These are phyloP conservation scores for Tetragonula carbonaria DNA, from an alignment of 2,888 invertebrate genomes.

Conservation along the genomic window DNA sequence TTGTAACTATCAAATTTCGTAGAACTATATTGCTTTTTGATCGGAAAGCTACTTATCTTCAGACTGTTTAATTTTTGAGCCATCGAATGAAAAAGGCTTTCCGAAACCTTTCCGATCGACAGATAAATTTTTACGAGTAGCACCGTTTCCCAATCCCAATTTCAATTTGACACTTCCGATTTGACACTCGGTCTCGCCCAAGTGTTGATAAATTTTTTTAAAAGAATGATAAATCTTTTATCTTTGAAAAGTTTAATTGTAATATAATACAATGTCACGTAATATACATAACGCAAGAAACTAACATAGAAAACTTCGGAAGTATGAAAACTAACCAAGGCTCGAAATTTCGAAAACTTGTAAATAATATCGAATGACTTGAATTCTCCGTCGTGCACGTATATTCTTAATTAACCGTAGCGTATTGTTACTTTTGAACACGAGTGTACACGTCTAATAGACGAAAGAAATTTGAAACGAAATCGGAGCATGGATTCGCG, in stretches of 20 bases:
- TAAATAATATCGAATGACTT: neutral
- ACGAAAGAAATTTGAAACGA: neutral
- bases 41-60: neutral
- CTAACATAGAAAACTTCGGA: too few species aligned
- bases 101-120: neutral
- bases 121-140: neutral
- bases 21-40: neutral
- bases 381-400: neutral
- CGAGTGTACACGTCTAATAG: neutral
- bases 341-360: neutral
- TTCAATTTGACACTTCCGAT: neutral
- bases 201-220: neutral
- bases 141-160: neutral
- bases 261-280: too few species aligned
- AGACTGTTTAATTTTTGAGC: neutral
- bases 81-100: neutral
- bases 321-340: too few species aligned
- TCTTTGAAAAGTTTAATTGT: neutral
- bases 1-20: neutral
- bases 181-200: too few species aligned
- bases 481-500: slow-evolving; percentile 13
- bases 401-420: neutral
- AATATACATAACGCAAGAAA: too few species aligned
- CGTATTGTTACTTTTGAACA: neutral
- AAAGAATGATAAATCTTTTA: neutral